Evolutionary conservation across 2,888 invertebrate genomes (phyloP).

Genomic region (Frankliniella intonsa): DNA sequence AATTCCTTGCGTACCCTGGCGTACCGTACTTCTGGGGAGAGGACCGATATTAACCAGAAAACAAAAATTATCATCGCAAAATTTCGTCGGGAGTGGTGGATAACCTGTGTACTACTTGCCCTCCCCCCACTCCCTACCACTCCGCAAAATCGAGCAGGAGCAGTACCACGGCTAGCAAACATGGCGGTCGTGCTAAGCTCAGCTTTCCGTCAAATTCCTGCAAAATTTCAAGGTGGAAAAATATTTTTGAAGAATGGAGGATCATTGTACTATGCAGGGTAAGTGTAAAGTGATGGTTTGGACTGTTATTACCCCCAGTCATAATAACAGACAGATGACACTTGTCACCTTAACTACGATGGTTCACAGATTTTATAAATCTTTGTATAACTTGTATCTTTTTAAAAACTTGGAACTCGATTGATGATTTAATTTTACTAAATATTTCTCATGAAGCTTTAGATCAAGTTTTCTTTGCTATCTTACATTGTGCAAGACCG

Average conservation of each 20-base stretch:
- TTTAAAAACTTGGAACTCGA: not conserved
- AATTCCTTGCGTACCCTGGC: too few species aligned
- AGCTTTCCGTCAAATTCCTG: not conserved
- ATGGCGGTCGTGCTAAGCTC: not conserved
- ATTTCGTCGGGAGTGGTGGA: not conserved
- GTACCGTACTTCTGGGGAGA: too few species aligned
- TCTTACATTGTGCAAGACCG: not conserved
- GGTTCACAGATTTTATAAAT: not conserved
- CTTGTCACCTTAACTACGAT: constrained; percentile 1
- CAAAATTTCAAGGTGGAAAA: not conserved
- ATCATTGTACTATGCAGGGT: not conserved
- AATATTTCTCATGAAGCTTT: not conserved
- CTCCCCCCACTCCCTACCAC: not conserved
- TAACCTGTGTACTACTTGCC: not conserved
- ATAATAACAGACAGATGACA: not conserved
- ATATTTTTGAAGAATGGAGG: constrained; percentile 2
- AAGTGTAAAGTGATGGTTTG: not conserved
- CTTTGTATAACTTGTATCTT: not conserved
- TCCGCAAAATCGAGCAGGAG: not conserved
- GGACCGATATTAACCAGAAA: too few species aligned
- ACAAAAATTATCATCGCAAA: not conserved
- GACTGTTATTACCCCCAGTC: not conserved
- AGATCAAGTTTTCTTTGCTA: not conserved
- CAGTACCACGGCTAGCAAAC: not conserved
- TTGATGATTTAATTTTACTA: not conserved